Evolutionary conservation across 1,140 invertebrate species (phyloP).

Genomic region (Euwallacea fornicatus): DNA sequence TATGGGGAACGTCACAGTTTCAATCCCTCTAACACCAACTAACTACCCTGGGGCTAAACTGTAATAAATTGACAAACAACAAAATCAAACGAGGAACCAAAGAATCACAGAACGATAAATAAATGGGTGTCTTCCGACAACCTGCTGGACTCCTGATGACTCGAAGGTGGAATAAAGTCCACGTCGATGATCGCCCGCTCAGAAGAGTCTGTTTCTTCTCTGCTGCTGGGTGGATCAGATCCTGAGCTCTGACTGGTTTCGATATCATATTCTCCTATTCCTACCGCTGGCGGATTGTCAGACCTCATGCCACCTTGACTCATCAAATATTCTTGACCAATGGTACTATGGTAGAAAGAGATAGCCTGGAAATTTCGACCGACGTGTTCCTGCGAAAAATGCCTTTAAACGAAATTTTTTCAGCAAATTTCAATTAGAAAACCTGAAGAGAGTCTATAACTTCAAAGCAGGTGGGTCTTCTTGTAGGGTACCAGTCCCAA

Average conservation of each 20-base stretch:
- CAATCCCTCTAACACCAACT: too few species aligned
- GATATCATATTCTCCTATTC: conserved; percentile 3
- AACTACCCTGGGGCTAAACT: too few species aligned
- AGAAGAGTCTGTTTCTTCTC: background rate
- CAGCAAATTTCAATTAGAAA: background rate
- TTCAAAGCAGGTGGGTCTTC: conserved; percentile 81
- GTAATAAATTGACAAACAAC: too few species aligned
- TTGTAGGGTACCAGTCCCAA: conserved; percentile 55
- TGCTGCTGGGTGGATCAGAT: background rate
- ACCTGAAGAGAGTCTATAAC: conserved; percentile 66
- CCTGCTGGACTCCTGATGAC: conserved; percentile 15
- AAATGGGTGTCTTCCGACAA: conserved; percentile 3
- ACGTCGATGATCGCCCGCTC: background rate
- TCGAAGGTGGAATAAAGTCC: conserved; percentile 20
- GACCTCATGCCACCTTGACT: conserved; percentile 38
- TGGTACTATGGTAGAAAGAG: conserved; percentile 75
- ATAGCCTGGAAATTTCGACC: conserved; percentile 66
- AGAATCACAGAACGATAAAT: too few species aligned
- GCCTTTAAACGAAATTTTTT: background rate
- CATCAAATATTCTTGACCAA: conserved; percentile 58
- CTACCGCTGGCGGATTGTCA: conserved; percentile 45
- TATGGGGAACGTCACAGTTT: too few species aligned
- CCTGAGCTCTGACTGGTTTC: background rate
- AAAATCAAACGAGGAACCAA: too few species aligned
- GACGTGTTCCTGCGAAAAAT: conserved; percentile 56